A percentile compares a stretch with the other conserved stretches of the same genome.
Evolutionary conservation across 2,888 invertebrate genomes (phyloP).

Genomic region (Molorchus minor): DNA sequence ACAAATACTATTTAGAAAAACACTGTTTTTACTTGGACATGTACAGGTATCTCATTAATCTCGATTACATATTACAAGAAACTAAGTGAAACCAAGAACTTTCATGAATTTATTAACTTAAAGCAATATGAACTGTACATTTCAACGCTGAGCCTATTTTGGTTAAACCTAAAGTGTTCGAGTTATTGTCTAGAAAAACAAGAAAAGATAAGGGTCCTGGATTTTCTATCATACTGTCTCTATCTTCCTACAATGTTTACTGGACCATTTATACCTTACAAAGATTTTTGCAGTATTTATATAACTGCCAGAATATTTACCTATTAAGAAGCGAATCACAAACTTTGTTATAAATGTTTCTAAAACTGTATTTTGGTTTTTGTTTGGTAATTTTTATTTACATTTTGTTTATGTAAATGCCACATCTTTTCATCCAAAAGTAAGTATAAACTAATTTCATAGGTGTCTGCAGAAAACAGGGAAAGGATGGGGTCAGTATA

Average conservation of each 20-base stretch:
- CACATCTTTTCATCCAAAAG: slow-evolving; percentile 73
- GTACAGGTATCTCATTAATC: slow-evolving; percentile 64
- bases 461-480: too few relatives aligned
- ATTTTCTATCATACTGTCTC: slow-evolving; percentile 77
- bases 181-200: slow-evolving; percentile 74
- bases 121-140: slow-evolving; percentile 64
- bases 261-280: slow-evolving; percentile 85
- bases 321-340: slow-evolving; percentile 57
- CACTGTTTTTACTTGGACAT: slow-evolving; percentile 65
- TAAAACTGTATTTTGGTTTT: slow-evolving; percentile 73
- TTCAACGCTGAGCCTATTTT: slow-evolving; percentile 69
- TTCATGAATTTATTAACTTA: slow-evolving; percentile 50
- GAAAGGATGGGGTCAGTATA: too few relatives aligned
- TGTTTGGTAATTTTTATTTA: slow-evolving; percentile 74
- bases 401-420: slow-evolving; percentile 87
- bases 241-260: slow-evolving; percentile 85
- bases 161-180: slow-evolving; percentile 80
- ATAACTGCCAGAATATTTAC: slow-evolving; percentile 48
- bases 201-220: slow-evolving; percentile 55
- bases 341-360: slow-evolving; percentile 64
- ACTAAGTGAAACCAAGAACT: slow-evolving; percentile 37
- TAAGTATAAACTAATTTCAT: too few relatives aligned
- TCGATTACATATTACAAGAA: slow-evolving; percentile 45
- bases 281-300: slow-evolving; percentile 70
- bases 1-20: slow-evolving; percentile 59